Percentiles rank a stretch among this genome's conserved stretches.
phyloP scores from a whole-genome alignment of 2,888 invertebrate genomes.

The Campoplex nolae region DNA sequence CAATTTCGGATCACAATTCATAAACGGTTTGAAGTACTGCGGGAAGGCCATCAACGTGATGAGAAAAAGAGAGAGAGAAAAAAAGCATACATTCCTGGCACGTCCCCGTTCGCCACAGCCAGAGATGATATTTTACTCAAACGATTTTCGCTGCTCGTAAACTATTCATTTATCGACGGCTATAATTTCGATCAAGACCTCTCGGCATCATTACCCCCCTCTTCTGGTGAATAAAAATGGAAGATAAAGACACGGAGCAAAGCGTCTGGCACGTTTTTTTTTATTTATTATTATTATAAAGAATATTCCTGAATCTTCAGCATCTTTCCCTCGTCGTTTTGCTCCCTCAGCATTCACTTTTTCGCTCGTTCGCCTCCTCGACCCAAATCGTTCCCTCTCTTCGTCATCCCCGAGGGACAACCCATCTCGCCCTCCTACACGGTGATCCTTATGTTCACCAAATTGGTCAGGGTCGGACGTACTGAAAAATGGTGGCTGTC shows the following conservation, averaged over 20 bases:
- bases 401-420: slow-evolving; percentile 58
- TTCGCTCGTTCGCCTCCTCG: slow-evolving; percentile 51
- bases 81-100: slow-evolving; percentile 71
- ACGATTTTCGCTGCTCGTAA: slow-evolving; percentile 84
- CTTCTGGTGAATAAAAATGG: slow-evolving; percentile 21
- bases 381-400: slow-evolving; percentile 50
- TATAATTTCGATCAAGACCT: slow-evolving; percentile 83
- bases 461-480: slow-evolving; percentile 66
- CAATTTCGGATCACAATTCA: slow-evolving; percentile 43
- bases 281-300: slow-evolving; percentile 49
- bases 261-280: slow-evolving; percentile 46
- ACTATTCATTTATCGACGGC: slow-evolving; percentile 84
- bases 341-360: slow-evolving; percentile 64
- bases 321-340: slow-evolving; percentile 51
- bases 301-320: slow-evolving; percentile 37
- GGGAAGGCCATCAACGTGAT: slow-evolving; percentile 50
- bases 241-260: slow-evolving; percentile 36
- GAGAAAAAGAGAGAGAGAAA: background rate
- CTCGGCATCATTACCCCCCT: slow-evolving; percentile 82
- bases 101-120: slow-evolving; percentile 71
- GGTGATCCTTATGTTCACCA: slow-evolving; percentile 53
- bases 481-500: slow-evolving; percentile 68
- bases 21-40: slow-evolving; percentile 18
- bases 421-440: slow-evolving; percentile 53
- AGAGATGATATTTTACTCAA: slow-evolving; percentile 82